Conservation (phyloP, 1,140 invertebrate species). For the Drosophila jambulina region DNA sequence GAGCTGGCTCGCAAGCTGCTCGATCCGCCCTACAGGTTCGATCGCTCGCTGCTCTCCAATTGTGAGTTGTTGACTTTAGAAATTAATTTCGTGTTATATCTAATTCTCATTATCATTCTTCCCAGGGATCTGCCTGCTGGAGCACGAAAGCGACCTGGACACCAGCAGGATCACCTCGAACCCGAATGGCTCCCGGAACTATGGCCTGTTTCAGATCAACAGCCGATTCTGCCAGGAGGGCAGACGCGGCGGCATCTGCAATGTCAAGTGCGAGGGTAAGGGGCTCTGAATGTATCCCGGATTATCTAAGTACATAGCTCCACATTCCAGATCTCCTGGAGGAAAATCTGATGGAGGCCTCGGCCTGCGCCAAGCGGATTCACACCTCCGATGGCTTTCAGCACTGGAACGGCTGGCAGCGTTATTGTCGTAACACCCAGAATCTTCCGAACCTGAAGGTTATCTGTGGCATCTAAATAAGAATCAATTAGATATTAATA, state of each 20-base stretch:
- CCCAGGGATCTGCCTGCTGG: conserved; percentile 89
- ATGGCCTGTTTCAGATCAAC: conserved; percentile 88
- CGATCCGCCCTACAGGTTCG: conserved; percentile 50
- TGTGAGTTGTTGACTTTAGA: conserved; percentile 35
- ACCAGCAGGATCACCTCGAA: conserved; percentile 87
- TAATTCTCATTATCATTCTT: neutral
- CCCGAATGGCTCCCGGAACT: conserved; percentile 88
- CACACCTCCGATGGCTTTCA: conserved; percentile 88
- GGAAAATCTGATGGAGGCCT: conserved; percentile 89
- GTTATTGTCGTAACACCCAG: conserved; percentile 88
- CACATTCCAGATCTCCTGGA: conserved; percentile 86
- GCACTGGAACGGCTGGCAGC: conserved; percentile 89
- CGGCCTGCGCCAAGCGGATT: conserved; percentile 89
- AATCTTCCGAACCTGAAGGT: conserved; percentile 86
- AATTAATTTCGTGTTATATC: neutral
- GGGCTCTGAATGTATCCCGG: no score
- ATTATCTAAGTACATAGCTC: neutral
- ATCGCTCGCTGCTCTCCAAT: conserved; percentile 60
- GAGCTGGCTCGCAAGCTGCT: conserved; percentile 65
- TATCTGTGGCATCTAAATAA: conserved; percentile 56
- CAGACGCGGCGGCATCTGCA: conserved; percentile 62
- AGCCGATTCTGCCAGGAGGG: conserved; percentile 62
- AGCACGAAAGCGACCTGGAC: conserved; percentile 88
- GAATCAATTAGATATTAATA: neutral
- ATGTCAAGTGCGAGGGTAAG: conserved; percentile 70